phyloP scores from a whole-genome alignment of 2,797 vertebrate genomes.

The Platalea minor region DNA sequence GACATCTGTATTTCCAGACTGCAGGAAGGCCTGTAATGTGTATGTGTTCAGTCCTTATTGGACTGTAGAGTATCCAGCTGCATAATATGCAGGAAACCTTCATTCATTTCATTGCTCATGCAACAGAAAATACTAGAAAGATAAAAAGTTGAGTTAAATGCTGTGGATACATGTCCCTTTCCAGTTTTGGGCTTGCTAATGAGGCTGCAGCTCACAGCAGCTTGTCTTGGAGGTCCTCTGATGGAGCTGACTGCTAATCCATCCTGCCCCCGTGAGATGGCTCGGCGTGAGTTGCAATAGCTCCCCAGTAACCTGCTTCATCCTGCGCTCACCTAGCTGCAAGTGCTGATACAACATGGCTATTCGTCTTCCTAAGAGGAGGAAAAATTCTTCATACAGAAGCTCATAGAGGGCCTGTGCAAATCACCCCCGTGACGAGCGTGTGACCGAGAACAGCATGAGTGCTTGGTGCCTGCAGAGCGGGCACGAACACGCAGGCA shows the following conservation, averaged over 20 bases:
- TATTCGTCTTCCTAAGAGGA: background rate
- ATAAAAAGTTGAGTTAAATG: background rate
- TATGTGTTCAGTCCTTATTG: background rate
- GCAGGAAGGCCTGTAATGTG: background rate
- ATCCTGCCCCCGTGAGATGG: too few relatives aligned
- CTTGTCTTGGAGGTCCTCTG: background rate
- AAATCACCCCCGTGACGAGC: rapidly evolving
- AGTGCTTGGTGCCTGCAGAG: background rate
- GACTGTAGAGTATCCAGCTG: background rate
- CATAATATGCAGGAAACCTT: background rate
- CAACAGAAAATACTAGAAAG: background rate
- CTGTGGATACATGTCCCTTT: background rate
- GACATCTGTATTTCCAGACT: background rate
- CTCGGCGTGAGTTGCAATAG: background rate
- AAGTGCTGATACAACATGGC: background rate
- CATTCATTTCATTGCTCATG: background rate
- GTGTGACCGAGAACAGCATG: background rate
- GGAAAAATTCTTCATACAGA: background rate
- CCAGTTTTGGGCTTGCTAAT: background rate
- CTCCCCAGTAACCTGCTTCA: background rate
- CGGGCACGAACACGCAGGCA: rapidly evolving
- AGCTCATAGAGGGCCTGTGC: background rate
- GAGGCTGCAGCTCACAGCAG: background rate
- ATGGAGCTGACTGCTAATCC: background rate
- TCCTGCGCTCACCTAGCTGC: background rate